phyloP scores from a whole-genome alignment of 2,888 invertebrate genomes.

The Neoitamus cyanurus region DNA sequence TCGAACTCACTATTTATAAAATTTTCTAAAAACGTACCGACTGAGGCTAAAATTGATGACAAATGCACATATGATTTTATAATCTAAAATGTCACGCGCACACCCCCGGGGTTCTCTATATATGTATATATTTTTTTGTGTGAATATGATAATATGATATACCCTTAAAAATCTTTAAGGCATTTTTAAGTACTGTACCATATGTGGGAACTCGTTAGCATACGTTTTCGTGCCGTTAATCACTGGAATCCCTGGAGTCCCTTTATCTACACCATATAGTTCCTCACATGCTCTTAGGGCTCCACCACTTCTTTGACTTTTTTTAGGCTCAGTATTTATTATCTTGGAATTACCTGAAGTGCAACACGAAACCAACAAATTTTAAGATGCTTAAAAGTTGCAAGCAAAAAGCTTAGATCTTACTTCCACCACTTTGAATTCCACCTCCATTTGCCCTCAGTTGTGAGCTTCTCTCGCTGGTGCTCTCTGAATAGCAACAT shows the following conservation, averaged over 20 bases:
- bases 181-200: slow-evolving; percentile 63
- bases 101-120: too few species aligned
- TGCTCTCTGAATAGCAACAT: too few species aligned
- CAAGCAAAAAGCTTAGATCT: not conserved
- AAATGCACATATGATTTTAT: too few species aligned
- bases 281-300: not conserved
- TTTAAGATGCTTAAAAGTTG: not conserved
- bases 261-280: not conserved
- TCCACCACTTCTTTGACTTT: not conserved
- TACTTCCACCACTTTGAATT: too few species aligned
- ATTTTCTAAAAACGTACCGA: too few species aligned
- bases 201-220: slow-evolving; percentile 70
- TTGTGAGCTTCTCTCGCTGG: not conserved
- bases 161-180: too few species aligned
- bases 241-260: not conserved
- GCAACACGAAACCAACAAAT: not conserved
- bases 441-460: not conserved
- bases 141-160: too few species aligned
- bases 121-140: too few species aligned
- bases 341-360: not conserved
- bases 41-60: too few species aligned
- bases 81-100: too few species aligned
- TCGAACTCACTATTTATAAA: too few species aligned
- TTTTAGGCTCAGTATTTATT: not conserved
- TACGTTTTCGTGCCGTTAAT: slow-evolving; percentile 70